phyloP scores from a whole-genome alignment of 2,113 vertebrate species.

The Macheiramphus alcinus region DNA sequence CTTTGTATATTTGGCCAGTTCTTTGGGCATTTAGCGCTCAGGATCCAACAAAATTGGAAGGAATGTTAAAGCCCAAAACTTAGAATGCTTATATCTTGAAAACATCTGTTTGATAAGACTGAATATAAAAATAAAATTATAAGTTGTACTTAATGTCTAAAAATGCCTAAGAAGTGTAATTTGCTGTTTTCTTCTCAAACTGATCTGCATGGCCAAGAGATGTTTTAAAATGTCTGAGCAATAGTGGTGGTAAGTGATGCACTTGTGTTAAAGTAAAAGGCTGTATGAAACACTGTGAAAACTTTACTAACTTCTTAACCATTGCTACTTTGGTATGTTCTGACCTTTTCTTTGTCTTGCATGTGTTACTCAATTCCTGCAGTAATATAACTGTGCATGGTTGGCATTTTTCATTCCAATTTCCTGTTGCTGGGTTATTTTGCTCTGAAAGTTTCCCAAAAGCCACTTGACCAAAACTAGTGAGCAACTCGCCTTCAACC shows the following conservation, averaged over 20 bases:
- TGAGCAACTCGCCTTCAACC: background rate
- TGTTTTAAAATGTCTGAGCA: constrained; percentile 69
- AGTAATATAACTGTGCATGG: constrained; percentile 58
- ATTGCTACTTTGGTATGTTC: constrained; percentile 53
- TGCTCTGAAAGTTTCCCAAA: constrained; percentile 54
- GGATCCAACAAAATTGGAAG: constrained; percentile 27
- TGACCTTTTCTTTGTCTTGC: constrained; percentile 63
- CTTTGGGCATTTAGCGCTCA: constrained; percentile 30
- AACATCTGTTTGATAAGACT: constrained; percentile 17
- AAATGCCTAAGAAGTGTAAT: constrained; percentile 57
- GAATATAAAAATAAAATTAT: constrained; percentile 23
- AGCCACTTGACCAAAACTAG: constrained; percentile 62
- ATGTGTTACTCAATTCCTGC: constrained; percentile 61
- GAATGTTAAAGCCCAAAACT: constrained; percentile 55
- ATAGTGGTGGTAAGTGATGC: constrained; percentile 70
- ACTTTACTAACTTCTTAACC: constrained; percentile 63
- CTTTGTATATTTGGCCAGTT: constrained; percentile 34
- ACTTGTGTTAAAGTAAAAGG: constrained; percentile 70
- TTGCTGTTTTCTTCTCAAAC: constrained; percentile 57
- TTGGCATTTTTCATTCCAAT: constrained; percentile 33
- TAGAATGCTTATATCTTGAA: background rate
- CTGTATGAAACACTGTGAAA: constrained; percentile 77
- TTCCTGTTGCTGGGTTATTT: constrained; percentile 45
- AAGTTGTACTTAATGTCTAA: constrained; percentile 44
- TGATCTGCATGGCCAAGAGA: constrained; percentile 71